Conservation (phyloP, 1,140 invertebrate genomes). For the Thalassaphorura encarpata region DNA sequence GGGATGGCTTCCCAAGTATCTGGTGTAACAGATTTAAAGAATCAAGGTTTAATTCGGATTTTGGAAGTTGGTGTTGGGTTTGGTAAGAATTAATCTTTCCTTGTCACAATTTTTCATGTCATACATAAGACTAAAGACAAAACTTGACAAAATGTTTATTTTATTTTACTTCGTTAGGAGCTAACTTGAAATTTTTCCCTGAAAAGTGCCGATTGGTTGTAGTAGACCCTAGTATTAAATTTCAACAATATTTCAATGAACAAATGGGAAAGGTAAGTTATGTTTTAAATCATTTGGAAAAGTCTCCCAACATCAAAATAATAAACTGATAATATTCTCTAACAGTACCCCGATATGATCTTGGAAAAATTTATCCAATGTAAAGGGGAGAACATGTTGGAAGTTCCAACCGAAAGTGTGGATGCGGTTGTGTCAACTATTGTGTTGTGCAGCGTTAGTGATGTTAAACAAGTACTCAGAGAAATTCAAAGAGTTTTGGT, state of each 20-base stretch:
- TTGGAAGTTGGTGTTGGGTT: slow-evolving; percentile 33
- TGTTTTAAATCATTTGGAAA: background rate
- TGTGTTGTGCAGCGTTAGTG: slow-evolving; percentile 34
- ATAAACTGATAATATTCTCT: background rate
- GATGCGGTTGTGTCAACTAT: slow-evolving; percentile 35
- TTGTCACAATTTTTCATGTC: background rate
- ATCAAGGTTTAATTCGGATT: slow-evolving; percentile 28
- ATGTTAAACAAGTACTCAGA: slow-evolving; percentile 30
- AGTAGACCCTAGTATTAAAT: slow-evolving; percentile 35
- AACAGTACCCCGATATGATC: slow-evolving; percentile 30
- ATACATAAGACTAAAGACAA: background rate
- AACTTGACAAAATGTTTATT: background rate
- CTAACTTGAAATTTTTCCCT: slow-evolving; percentile 36
- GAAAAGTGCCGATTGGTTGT: slow-evolving; percentile 34
- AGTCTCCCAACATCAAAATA: background rate
- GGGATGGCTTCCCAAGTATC: slow-evolving; percentile 22
- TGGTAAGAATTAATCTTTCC: slow-evolving; percentile 10
- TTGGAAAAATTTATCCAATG: slow-evolving; percentile 30
- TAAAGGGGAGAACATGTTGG: slow-evolving; percentile 32
- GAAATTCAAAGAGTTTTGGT: slow-evolving; percentile 36
- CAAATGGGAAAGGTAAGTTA: slow-evolving; percentile 21
- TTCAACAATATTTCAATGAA: slow-evolving; percentile 32
- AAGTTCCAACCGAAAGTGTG: slow-evolving; percentile 29
- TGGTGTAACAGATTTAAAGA: slow-evolving; percentile 22
- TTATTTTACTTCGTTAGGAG: slow-evolving; percentile 23